Base-by-base conservation (phyloP, 2,113 vertebrate species). In the Ranitomeya variabilis region DNA sequence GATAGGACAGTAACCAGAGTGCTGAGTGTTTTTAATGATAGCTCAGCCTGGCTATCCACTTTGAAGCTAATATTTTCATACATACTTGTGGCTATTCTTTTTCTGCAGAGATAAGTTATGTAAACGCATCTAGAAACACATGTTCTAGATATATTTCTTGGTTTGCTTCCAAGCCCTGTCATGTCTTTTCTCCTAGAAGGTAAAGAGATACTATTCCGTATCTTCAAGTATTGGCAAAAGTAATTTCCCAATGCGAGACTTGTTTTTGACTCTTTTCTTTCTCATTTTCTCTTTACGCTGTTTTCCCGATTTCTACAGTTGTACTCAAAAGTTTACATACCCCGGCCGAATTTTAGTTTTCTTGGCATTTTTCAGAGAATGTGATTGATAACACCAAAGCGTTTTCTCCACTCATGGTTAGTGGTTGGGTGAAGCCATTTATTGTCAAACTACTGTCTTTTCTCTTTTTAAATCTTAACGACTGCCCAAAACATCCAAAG, bases 111-210 rank as follows among this genome's bases (percentile, higher is more conserved):
- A 74, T 74, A 74, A 74, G n/a, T 74, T 74, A 51, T 19, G 37
- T 74, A 74, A 74, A 74, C 37, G 18, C 16, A 74, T 74, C 71
- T 74, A 51, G 71, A 74, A 74, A 74, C 71, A 74, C 16, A 74
- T 74, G 71, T 37, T 74, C 31, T 51, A 7, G 31, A 45, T 51
- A 45, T 74, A 45, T 74, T 74, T 45, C 37, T 74, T 74, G 71
- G 71, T 45, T 18, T 45, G 71, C 71, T 74, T 74, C 71, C 71
- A 31, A 51, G 71, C 15, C 16, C 71, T 51, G 37, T 74, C 71
- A 74, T 74, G 15, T 74, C 23, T 51, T 16, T 73, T 73, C 15
- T 7, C 7, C 69, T 73, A 73, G 31, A 73, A 13, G 23, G 69
- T 14, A 73, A 16, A 73, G 69, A 37, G 10, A 23, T 18, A 74